Evolutionary conservation across 2,113 vertebrate species (phyloP).

Genomic region (Phaethon lepturus): DNA sequence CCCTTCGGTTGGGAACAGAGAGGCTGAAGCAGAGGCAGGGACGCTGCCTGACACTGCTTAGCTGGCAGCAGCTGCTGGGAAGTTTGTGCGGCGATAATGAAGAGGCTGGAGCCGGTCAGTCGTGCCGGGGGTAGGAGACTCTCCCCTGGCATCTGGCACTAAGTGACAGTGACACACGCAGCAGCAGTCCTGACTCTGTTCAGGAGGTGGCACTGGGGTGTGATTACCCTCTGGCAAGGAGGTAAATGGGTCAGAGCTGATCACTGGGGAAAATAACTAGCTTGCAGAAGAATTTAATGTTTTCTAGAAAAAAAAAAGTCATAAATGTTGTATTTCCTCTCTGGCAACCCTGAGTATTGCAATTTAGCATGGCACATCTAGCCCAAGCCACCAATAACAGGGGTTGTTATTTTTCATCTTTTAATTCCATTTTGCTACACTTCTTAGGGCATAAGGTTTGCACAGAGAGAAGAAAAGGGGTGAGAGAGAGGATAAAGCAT

Average conservation of each 20-base stretch:
- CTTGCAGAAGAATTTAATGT: conserved; percentile 23
- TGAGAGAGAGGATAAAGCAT: neutral
- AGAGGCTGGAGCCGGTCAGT: neutral
- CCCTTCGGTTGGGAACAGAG: neutral
- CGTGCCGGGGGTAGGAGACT: neutral
- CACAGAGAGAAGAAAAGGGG: neutral
- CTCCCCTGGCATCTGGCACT: neutral
- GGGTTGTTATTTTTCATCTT: neutral
- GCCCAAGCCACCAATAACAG: neutral
- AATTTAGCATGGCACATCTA: neutral
- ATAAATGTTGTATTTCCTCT: conserved; percentile 27
- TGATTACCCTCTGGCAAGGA: conserved; percentile 49
- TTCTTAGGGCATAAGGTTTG: neutral
- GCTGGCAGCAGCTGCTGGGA: neutral
- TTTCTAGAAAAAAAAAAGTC: neutral
- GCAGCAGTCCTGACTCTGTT: conserved; percentile 19
- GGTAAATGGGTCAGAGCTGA: conserved; percentile 58
- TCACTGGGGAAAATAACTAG: conserved; percentile 14
- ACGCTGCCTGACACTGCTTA: neutral
- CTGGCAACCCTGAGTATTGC: neutral
- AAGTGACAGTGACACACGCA: conserved; percentile 12
- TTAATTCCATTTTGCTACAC: conserved; percentile 16
- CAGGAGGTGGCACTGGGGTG: conserved; percentile 28
- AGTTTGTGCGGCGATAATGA: neutral
- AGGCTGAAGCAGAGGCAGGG: neutral